phyloP scores from a whole-genome alignment of 2,888 invertebrate genomes.

The Busseola fusca region DNA sequence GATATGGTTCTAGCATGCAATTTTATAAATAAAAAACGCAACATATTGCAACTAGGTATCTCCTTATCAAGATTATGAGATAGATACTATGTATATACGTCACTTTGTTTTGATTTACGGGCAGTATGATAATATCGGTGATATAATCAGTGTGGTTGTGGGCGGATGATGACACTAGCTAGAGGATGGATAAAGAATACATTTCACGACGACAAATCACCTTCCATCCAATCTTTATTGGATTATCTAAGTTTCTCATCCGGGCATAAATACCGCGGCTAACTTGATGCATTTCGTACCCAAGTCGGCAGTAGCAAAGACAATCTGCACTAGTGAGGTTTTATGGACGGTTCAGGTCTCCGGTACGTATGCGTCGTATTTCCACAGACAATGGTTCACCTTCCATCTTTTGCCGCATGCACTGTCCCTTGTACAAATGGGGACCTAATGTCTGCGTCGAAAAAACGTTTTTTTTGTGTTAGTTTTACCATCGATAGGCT shows the following conservation, averaged over 20 bases:
- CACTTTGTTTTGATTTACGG: neutral
- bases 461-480: neutral
- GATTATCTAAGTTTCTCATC: neutral
- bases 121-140: neutral
- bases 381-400: neutral
- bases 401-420: neutral
- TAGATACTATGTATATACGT: neutral
- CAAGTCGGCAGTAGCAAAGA: neutral
- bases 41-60: neutral
- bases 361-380: neutral
- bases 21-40: neutral
- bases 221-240: neutral
- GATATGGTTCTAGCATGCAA: neutral
- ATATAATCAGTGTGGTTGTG: slow-evolving; percentile 3
- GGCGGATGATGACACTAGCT: neutral
- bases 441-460: neutral
- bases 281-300: neutral
- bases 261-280: neutral
- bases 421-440: neutral
- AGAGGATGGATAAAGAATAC: neutral
- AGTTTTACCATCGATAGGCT: neutral
- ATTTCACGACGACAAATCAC: neutral
- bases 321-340: neutral
- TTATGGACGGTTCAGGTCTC: neutral
- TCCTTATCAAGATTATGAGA: slow-evolving; percentile 4